Evolutionary conservation across 1,140 invertebrate species (phyloP).

Genomic region (Hylyphantes graminicola): DNA sequence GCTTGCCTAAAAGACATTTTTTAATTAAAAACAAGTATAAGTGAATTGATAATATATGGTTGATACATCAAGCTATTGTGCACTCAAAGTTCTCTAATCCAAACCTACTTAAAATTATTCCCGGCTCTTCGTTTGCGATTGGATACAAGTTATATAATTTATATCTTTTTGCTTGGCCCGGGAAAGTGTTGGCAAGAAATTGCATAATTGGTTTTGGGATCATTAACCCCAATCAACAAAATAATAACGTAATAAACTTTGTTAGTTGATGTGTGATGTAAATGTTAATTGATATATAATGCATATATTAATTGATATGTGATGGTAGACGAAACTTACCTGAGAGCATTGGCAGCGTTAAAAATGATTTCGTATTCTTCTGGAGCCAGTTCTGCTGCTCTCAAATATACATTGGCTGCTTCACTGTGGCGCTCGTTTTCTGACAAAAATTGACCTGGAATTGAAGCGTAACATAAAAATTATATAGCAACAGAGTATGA

Average conservation of each 20-base stretch:
- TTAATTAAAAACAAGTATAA: not conserved
- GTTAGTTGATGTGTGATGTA: not conserved
- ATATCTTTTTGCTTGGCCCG: no score
- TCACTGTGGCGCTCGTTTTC: constrained; percentile 81
- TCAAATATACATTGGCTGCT: constrained; percentile 81
- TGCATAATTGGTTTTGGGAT: no score
- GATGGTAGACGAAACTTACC: constrained; percentile 62
- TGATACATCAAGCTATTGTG: no score
- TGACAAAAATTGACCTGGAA: constrained; percentile 86
- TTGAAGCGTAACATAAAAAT: not conserved
- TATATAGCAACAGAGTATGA: not conserved
- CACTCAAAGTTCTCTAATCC: no score
- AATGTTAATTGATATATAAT: no score
- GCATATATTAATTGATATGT: not conserved
- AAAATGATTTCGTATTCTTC: constrained; percentile 85
- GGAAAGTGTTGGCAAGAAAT: no score
- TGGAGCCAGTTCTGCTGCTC: constrained; percentile 80
- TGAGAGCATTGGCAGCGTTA: constrained; percentile 85
- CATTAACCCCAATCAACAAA: no score
- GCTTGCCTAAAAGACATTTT: constrained; percentile 73
- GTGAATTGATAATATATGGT: not conserved
- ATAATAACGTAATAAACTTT: no score
- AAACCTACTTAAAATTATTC: no score
- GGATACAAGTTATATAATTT: no score
- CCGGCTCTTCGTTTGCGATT: no score